Evolutionary conservation across 2,113 vertebrate species (phyloP), one percentile per base, ranked within the genome.

Genomic region (Collichthys lucidus): DNA sequence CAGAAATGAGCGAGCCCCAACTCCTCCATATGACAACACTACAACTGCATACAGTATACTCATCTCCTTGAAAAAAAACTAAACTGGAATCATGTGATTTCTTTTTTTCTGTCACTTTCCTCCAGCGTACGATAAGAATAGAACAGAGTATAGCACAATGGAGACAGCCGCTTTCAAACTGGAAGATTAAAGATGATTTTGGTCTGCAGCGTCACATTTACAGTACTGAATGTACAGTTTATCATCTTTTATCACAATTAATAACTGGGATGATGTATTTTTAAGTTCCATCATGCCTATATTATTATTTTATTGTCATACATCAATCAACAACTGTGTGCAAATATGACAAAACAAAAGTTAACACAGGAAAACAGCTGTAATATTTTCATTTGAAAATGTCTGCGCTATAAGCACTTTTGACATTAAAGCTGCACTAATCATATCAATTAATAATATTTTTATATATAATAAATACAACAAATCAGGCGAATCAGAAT

Each of bases 1-100:
- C 68, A 73, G 57, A 76, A 80, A 82, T 79, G 20, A 56, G 50
- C 11, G 31, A 75, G 44, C n/a, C 46, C 35, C 59, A 67, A 44
- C 44, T 71, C 74, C 60, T 71, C 67, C 68, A 63, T 66, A 84
- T 84, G 53, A 71, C 69, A 83, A 67, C 74, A 68, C 11, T 22
- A 35, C n/a, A 74, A 74, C 74, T 70, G 73, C 78, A 77, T 60
- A 65, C 53, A 81, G 64, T 74, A 24, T 60, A 40, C 31, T 61
- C 31, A 31, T 49, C 52, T 52, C 11, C 11, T 53, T 26, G 26
- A 26, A 26, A 26, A 26, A 26, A 26, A 26, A 26, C 11, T 60
- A 60, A 77, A 56, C 62, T 20, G 15, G n/a, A 77, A 22, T 24
- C 49, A 61, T 55, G 4, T 7, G 15, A 74, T 74, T 61, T 42